Conservation (phyloP, 2,888 invertebrate species). For the Drosophila mercatorum region DNA sequence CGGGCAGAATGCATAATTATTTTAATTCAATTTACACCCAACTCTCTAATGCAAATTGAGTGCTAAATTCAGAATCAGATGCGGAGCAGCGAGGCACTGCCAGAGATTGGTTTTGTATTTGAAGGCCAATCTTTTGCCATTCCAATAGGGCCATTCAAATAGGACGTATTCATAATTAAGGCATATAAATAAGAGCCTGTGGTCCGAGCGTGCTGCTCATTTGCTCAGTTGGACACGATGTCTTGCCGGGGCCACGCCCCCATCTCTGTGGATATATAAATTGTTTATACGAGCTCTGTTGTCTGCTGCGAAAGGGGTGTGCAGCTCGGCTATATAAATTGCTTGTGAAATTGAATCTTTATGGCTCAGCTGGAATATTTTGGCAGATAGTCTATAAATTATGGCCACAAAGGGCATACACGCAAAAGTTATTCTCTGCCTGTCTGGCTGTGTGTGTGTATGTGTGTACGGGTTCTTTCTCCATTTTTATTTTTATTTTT, state of each 20-base stretch:
- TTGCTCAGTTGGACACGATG: slow-evolving; percentile 43
- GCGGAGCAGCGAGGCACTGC: neutral
- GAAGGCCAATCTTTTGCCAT: slow-evolving; percentile 28
- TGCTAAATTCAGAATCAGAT: slow-evolving; percentile 17
- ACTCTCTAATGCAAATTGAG: slow-evolving; percentile 44
- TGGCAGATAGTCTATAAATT: slow-evolving; percentile 80
- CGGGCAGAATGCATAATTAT: slow-evolving; percentile 55
- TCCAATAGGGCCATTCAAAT: slow-evolving; percentile 13
- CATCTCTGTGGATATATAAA: slow-evolving; percentile 55
- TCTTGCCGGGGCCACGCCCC: slow-evolving; percentile 16
- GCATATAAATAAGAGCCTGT: slow-evolving; percentile 71
- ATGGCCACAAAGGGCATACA: slow-evolving; percentile 81
- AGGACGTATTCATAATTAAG: slow-evolving; percentile 48
- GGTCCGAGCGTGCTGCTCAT: slow-evolving; percentile 67
- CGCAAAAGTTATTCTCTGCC: slow-evolving; percentile 62
- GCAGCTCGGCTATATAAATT: slow-evolving; percentile 70
- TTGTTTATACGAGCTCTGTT: slow-evolving; percentile 48
- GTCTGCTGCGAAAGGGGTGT: slow-evolving; percentile 63
- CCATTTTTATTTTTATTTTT: slow-evolving; percentile 30
- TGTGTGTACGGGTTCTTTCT: slow-evolving; percentile 20
- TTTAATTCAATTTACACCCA: slow-evolving; percentile 73
- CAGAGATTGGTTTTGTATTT: slow-evolving; percentile 40
- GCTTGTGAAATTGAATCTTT: slow-evolving; percentile 81
- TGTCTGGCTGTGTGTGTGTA: neutral
- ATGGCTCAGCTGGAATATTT: slow-evolving; percentile 81